These are phyloP conservation scores for Corynorhinus townsendii DNA, from an alignment of 2,113 vertebrate species.

Conservation along the genomic window DNA sequence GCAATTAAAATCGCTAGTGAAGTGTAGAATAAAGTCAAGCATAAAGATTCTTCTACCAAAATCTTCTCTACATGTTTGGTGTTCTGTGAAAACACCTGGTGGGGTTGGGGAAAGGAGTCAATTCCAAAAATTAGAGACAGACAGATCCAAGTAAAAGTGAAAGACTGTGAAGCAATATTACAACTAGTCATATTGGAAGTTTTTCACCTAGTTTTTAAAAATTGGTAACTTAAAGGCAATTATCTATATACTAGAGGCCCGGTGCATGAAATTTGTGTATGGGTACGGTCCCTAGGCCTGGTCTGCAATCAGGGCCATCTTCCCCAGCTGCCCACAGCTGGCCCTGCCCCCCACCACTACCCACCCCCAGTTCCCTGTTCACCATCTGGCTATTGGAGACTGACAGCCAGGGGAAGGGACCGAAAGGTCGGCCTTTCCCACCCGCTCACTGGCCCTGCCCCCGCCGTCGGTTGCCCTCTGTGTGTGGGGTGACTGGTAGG, in stretches of 20 bases:
- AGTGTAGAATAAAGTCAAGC: neutral
- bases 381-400: too few relatives aligned
- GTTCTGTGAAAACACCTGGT: neutral
- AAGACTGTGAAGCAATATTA: neutral
- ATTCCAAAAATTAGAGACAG: neutral
- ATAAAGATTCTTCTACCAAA: neutral
- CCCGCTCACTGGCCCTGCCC: too few relatives aligned
- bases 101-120: neutral
- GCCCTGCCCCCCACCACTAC: rapidly evolving
- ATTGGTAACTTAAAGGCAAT: neutral
- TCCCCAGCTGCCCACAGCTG: too few relatives aligned
- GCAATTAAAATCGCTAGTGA: conserved; percentile 32
- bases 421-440: rapidly evolving
- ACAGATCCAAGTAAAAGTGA: neutral
- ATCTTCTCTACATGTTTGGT: neutral
- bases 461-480: too few relatives aligned
- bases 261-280: too few relatives aligned
- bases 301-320: too few relatives aligned
- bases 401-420: too few relatives aligned
- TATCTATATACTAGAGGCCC: too few relatives aligned
- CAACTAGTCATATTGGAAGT: neutral
- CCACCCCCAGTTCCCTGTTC: too few relatives aligned
- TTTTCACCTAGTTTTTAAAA: neutral
- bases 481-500: too few relatives aligned
- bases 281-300: too few relatives aligned